Evolutionary conservation across 1,140 invertebrate genomes (phyloP), one percentile per base, ranked within the genome.

Genomic region (Globodera rostochiensis): DNA sequence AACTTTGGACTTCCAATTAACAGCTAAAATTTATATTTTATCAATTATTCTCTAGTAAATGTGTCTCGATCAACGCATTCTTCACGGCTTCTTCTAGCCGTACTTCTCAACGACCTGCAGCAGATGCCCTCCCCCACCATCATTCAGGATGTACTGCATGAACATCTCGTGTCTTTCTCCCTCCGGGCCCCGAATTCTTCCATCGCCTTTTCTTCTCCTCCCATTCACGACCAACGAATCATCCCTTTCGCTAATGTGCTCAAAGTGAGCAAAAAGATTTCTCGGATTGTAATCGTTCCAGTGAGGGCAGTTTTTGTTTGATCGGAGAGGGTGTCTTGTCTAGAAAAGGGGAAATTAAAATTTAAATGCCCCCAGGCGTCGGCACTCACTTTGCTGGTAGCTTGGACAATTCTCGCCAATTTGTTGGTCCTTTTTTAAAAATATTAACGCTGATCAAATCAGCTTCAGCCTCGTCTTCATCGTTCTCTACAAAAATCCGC

Each of bases 401-500:
- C 88, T 36, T 89, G 88, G 88, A 89, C 88, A 15, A 81, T 89
- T 25, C 83, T 83, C 9, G 88, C 88, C 15, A 89, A 89, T 73
- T 85, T 84, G 47, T 53, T 66, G 8, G 69, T 71, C 69, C 21
- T 7, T 71, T 64, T 64, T 11, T n/a, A 9, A n/a, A 47, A 71
- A 47, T 71, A 71, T 47, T 47, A 71, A 71, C 13, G 1, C 25
- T 71, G 36, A 71, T 46, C 46, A 13, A 47, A 47, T 47, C n/a
- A 64, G 57, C 6, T 71, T 71, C 36, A 71, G 69, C 70, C 80
- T 89, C 45, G 88, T 89, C 4, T 89, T 89, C 67, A 85, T 89
- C 46, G 88, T 89, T 9, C 83, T 89, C 11, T 90, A 89, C 81
- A 89, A 89, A 77, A 90, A 89, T 80, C 88, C 88, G 9, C 73